Base-by-base conservation (phyloP, 2,797 vertebrate genomes). In the Tadarida brasiliensis region DNA sequence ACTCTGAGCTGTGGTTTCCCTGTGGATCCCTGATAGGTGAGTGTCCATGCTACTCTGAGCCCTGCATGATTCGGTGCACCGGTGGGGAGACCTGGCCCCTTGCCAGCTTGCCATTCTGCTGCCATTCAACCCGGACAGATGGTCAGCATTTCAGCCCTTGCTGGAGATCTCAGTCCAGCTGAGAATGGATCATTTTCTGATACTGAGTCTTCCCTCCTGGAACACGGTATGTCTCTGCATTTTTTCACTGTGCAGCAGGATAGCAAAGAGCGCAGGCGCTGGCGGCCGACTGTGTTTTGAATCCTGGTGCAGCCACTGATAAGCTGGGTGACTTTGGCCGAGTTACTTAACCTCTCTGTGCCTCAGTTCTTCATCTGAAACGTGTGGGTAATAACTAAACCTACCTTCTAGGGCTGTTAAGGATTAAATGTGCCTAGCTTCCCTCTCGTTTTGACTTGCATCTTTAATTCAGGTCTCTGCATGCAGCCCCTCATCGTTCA, bases 181-280 rank as follows among this genome's bases (percentile, higher is more conserved):
- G 71, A 22, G n/a, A 85, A 19, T 1, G 5, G 19, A 49, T 26
- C 74, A 20, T 47, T 68, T 39, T 14, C 35, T 8, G 28, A 51
- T 3, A 20, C 10, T 0, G 17, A 20, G 15, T 16, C 91, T 65
- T 82, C 30, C 28, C 59, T 63, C 59, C 7, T 20, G 82, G 57
- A 47, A 68, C 28, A 2, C 0, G 3, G 22, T 47, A 0, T 4
- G 4, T 39, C 67, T 95, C 39, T 54, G 28, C 26, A 26, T 44
- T 26, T 47, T 49, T 30, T 35, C 28, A 11, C 78, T 28, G 10
- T 0, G 35, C n/a, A 12, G 10, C 5, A 0, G 15, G 20, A 56
- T 0, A 47, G 57, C 84, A 11, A 54, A 59, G 33, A 7, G 4
- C 11, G 4, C 15, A n/a, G n/a, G 35, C 0, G 1, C 33, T 51